Conservation (phyloP, 2,888 invertebrate genomes). For the Patella ulyssiponensis region DNA sequence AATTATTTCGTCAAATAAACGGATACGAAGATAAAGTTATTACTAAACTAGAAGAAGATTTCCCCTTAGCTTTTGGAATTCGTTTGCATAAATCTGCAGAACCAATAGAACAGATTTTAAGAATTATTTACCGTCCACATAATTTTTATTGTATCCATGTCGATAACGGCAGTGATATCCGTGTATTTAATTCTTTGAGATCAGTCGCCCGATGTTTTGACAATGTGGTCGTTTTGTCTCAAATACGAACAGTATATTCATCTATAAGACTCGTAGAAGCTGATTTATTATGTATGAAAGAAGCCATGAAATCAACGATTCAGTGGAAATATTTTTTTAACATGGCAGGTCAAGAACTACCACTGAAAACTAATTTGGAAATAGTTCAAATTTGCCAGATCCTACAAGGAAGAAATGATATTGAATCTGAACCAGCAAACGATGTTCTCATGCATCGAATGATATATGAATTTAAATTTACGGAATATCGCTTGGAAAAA, state of each 20-base stretch:
- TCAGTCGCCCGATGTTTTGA: constrained; percentile 50
- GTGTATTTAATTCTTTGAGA: constrained; percentile 28
- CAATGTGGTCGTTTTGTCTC: constrained; percentile 56
- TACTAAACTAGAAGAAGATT: constrained; percentile 47
- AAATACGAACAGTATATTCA: constrained; percentile 44
- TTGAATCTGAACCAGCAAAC: constrained; percentile 50
- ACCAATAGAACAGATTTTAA: constrained; percentile 57
- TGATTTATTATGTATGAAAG: constrained; percentile 50
- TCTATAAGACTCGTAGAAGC: constrained; percentile 44
- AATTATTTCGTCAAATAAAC: constrained; percentile 31
- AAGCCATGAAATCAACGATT: constrained; percentile 30
- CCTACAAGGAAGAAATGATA: constrained; percentile 68
- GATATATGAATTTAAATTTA: constrained; percentile 31
- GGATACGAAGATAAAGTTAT: constrained; percentile 38
- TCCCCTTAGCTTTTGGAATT: constrained; percentile 62
- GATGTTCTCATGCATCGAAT: constrained; percentile 32
- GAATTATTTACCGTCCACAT: constrained; percentile 65
- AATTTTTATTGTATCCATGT: constrained; percentile 69
- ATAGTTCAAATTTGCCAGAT: constrained; percentile 63
- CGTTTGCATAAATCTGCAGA: constrained; percentile 51
- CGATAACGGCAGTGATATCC: constrained; percentile 39
- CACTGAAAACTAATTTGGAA: constrained; percentile 67
- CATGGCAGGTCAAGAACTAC: constrained; percentile 67
- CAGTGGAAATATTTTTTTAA: constrained; percentile 71
- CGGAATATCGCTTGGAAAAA: constrained; percentile 29